phyloP scores from a whole-genome alignment of 53 echinoderm and acorn worm genomes.

The Stichopus horrens region DNA sequence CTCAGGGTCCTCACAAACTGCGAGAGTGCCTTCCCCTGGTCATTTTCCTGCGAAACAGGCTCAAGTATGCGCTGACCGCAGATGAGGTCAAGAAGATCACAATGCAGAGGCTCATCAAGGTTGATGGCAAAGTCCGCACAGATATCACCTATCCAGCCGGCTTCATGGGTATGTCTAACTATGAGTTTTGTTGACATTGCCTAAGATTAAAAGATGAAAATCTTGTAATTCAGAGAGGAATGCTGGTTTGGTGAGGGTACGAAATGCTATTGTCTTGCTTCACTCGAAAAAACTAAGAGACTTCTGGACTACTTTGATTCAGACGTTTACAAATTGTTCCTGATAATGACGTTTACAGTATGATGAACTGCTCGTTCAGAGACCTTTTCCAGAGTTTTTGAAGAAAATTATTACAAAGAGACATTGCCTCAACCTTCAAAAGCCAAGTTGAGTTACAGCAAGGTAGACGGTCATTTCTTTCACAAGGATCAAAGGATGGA shows the following conservation, averaged over 20 bases:
- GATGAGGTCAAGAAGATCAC: constrained; percentile 96
- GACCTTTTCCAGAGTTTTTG: too few relatives aligned
- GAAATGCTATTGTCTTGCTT: too few relatives aligned
- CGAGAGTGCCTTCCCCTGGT: constrained; percentile 96
- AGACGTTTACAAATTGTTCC: background rate
- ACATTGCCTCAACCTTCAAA: too few relatives aligned
- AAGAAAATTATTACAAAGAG: too few relatives aligned
- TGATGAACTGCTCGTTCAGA: too few relatives aligned
- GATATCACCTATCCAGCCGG: constrained; percentile 94
- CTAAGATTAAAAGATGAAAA: too few relatives aligned
- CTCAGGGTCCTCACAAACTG: constrained; percentile 96
- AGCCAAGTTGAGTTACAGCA: too few relatives aligned
- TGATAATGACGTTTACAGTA: background rate
- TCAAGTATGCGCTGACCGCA: constrained; percentile 96
- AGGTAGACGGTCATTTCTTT: too few relatives aligned
- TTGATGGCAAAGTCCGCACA: constrained; percentile 98
- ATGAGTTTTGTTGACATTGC: background rate
- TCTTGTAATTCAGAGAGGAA: too few relatives aligned
- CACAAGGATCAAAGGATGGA: too few relatives aligned
- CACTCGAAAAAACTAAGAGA: background rate
- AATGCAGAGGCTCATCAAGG: constrained; percentile 97
- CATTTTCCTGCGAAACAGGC: constrained; percentile 92
- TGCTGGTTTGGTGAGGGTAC: too few relatives aligned
- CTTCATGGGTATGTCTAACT: constrained; percentile 84
- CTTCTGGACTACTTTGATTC: too few relatives aligned